Percentiles rank a stretch among this genome's conserved stretches.
Evolutionary conservation across 2,113 vertebrate species (phyloP).

Genomic region (Helogale parvula): DNA sequence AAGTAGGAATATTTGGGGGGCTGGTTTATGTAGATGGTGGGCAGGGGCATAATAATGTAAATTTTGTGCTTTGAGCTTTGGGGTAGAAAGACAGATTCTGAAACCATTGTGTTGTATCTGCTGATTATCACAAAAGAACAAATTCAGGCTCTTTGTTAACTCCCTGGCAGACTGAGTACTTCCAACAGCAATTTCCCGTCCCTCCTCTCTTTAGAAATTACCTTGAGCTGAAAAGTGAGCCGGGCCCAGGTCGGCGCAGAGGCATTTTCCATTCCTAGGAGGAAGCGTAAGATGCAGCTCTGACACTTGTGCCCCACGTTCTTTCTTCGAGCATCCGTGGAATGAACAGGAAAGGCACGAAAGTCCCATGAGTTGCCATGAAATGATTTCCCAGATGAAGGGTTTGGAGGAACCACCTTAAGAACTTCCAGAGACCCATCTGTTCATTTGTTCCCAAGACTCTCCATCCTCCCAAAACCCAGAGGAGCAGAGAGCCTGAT

Average conservation of each 20-base stretch:
- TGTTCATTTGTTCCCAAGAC: no score
- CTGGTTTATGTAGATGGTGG: neutral
- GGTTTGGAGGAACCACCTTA: neutral
- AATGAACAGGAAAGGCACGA: neutral
- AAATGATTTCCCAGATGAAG: neutral
- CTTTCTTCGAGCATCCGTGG: neutral
- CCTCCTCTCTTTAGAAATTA: conserved; percentile 44
- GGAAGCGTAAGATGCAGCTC: neutral
- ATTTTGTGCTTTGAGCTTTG: conserved; percentile 31
- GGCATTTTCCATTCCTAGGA: neutral
- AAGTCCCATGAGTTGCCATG: neutral
- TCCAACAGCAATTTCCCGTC: conserved; percentile 14
- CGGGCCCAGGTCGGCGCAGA: accelerated
- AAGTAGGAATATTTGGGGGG: neutral
- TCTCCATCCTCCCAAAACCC: neutral
- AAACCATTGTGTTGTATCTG: neutral
- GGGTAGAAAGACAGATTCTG: conserved; percentile 33
- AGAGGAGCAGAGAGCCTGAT: neutral
- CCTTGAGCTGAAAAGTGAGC: neutral
- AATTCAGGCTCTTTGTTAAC: conserved; percentile 29
- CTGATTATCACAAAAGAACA: neutral
- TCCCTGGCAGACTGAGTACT: neutral
- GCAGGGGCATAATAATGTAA: neutral
- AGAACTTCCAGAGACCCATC: neutral
- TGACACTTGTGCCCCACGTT: neutral